phyloP scores from a whole-genome alignment of 2,888 invertebrate species.

The Thecocarcelia acutangulata region DNA sequence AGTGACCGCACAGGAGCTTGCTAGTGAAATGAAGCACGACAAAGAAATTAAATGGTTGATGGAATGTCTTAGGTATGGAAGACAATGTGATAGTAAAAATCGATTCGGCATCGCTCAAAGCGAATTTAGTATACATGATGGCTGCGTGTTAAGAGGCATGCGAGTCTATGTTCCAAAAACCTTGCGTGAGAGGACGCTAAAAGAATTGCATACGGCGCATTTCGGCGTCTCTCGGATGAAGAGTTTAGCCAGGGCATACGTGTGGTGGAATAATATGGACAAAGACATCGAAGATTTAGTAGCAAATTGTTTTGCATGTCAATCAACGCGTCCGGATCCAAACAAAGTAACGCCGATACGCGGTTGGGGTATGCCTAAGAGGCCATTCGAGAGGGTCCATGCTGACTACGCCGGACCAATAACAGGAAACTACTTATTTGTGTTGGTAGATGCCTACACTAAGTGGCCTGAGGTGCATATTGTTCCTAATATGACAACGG shows the following conservation, averaged over 20 bases:
- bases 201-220: conserved; percentile 66
- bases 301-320: conserved; percentile 52
- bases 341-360: conserved; percentile 42
- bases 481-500: conserved; percentile 65
- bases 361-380: conserved; percentile 44
- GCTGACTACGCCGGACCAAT: conserved; percentile 68
- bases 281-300: conserved; percentile 31
- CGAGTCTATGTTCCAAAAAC: conserved; percentile 65
- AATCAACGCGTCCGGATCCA: conserved; percentile 37
- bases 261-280: not conserved
- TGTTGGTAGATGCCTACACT: conserved; percentile 64
- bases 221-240: conserved; percentile 66
- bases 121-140: conserved; percentile 64
- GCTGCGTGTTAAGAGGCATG: conserved; percentile 64
- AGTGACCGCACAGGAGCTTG: conserved; percentile 51
- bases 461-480: conserved; percentile 72
- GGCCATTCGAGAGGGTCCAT: conserved; percentile 70
- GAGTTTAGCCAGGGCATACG: not conserved
- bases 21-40: conserved; percentile 29
- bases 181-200: conserved; percentile 29
- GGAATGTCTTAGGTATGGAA: conserved; percentile 48
- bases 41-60: conserved; percentile 40
- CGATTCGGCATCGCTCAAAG: conserved; percentile 57
- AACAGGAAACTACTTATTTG: conserved; percentile 62
- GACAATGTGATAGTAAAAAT: conserved; percentile 34